These are phyloP conservation scores for Luperina nickerlii DNA, from an alignment of 2,888 invertebrate genomes.

Conservation along the genomic window DNA sequence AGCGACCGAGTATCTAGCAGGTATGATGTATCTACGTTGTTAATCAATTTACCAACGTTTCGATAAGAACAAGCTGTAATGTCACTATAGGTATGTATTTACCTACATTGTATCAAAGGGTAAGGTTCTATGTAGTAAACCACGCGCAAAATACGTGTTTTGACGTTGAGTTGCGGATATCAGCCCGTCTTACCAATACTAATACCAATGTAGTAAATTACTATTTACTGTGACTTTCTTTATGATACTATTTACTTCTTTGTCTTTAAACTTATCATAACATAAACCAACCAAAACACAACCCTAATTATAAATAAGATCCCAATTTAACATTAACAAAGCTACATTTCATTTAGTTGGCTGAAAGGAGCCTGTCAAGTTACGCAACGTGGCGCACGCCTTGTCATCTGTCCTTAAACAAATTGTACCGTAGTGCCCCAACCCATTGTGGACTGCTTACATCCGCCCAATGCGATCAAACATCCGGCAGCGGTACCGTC, in stretches of 20 bases:
- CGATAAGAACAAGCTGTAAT: background rate
- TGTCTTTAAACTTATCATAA: background rate
- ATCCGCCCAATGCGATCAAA: constrained; percentile 54
- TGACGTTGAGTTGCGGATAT: background rate
- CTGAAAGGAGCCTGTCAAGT: constrained; percentile 57
- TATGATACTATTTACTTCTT: background rate
- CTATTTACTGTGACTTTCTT: background rate
- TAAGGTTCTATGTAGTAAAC: background rate
- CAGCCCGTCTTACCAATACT: background rate
- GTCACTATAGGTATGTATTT: background rate
- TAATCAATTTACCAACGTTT: background rate
- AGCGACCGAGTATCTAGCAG: background rate
- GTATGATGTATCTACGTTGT: constrained; percentile 11
- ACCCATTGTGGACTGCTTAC: constrained; percentile 46
- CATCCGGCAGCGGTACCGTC: constrained; percentile 39
- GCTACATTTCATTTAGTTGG: constrained; percentile 28
- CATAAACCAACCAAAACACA: constrained; percentile 17
- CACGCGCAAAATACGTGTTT: background rate
- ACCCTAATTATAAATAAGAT: constrained; percentile 8
- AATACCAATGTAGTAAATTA: background rate
- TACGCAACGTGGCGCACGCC: constrained; percentile 46
- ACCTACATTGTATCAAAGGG: background rate
- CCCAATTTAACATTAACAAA: constrained; percentile 10
- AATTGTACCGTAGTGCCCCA: constrained; percentile 50
- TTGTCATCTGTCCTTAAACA: constrained; percentile 55